Percentiles rank a stretch among this genome's conserved stretches.
phyloP scores from a whole-genome alignment of 2,113 vertebrate species.

The Okapia johnstoni region DNA sequence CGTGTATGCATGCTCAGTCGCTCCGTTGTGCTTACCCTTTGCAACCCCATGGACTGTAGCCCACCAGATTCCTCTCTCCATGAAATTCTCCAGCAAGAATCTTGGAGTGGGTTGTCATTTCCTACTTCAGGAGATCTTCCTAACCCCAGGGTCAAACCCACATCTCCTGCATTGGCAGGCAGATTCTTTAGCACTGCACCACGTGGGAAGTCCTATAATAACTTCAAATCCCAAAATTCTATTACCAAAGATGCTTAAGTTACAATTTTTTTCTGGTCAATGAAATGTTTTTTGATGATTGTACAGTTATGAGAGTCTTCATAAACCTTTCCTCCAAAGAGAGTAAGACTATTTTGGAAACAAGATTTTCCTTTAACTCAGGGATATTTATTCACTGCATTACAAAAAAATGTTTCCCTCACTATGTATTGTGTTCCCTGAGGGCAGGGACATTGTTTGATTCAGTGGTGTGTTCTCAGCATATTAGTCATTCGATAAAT shows the following conservation, averaged over 20 bases:
- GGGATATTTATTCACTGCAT: background rate
- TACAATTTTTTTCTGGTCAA: conserved; percentile 21
- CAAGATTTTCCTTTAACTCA: conserved; percentile 35
- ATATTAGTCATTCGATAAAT: background rate
- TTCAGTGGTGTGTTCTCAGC: background rate
- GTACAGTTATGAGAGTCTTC: background rate
- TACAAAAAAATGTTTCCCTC: background rate
- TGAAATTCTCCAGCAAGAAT: background rate
- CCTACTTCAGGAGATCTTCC: background rate
- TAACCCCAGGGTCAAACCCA: background rate
- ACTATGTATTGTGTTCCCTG: background rate
- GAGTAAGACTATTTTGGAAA: background rate
- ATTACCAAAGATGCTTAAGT: conserved; percentile 24
- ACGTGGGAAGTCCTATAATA: background rate
- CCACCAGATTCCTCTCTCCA: background rate
- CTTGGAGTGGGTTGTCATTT: background rate
- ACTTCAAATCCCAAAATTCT: conserved; percentile 24
- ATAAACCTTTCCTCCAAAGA: background rate
- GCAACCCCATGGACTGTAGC: background rate
- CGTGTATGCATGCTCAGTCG: background rate
- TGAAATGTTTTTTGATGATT: conserved; percentile 48
- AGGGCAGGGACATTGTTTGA: background rate
- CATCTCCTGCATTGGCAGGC: background rate
- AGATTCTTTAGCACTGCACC: background rate
- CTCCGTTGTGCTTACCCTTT: background rate